phyloP scores from a whole-genome alignment of 2,888 invertebrate species.

The Drosophila macrothrix region DNA sequence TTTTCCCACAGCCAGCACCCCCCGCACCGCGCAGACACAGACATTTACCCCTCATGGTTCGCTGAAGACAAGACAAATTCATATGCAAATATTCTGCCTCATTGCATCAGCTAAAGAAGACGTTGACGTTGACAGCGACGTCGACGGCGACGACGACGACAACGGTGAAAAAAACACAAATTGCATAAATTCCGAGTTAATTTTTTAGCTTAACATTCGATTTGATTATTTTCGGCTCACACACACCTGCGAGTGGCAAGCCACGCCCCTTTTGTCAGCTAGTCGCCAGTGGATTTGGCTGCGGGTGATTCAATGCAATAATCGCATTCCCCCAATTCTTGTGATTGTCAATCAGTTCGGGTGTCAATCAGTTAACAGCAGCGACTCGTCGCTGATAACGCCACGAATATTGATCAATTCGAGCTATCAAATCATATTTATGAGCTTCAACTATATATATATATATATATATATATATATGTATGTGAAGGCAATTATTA shows the following conservation, averaged over 20 bases:
- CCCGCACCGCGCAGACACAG: conserved; percentile 5
- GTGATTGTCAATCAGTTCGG: conserved; percentile 21
- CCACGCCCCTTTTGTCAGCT: conserved; percentile 23
- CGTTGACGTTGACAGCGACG: conserved; percentile 16
- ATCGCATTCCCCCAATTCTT: conserved; percentile 43
- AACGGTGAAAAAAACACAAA: conserved; percentile 34
- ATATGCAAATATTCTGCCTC: conserved; percentile 68
- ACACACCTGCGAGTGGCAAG: conserved; percentile 39
- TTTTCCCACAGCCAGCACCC: conserved; percentile 41
- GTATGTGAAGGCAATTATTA: conserved; percentile 5
- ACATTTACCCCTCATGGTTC: conserved; percentile 10
- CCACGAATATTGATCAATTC: conserved; percentile 5
- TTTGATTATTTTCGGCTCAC: conserved; percentile 16
- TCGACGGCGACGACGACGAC: conserved; percentile 8
- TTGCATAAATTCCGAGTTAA: conserved; percentile 50
- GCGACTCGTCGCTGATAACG: conserved; percentile 60
- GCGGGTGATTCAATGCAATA: conserved; percentile 27
- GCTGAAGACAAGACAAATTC: conserved; percentile 59
- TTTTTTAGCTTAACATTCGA: conserved; percentile 21
- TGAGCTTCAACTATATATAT: conserved; percentile 18
- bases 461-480: background rate
- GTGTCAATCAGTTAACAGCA: conserved; percentile 59
- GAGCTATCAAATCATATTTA: conserved; percentile 37
- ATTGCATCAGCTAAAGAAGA: conserved; percentile 78
- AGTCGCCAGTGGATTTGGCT: conserved; percentile 23